Conservation (phyloP, 53 echinoderm and acorn worm species). For the Zoroaster sp. region DNA sequence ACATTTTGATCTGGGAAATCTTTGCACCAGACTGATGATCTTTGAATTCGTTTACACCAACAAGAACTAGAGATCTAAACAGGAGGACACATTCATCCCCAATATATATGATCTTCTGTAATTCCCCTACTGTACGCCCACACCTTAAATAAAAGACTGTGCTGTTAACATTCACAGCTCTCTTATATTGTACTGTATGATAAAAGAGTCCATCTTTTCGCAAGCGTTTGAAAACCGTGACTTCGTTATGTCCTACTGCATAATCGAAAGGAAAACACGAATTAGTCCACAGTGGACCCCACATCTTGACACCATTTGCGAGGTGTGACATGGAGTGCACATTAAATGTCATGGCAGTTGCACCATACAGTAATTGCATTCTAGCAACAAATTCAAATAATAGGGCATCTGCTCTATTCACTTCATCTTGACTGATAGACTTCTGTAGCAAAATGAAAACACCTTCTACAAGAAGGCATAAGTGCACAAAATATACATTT, state of each 20-base stretch:
- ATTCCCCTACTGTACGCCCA: no score
- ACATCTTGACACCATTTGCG: constrained; percentile 9
- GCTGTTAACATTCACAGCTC: constrained; percentile 7
- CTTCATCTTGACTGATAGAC: constrained; percentile 12
- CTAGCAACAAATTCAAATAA: constrained; percentile 48
- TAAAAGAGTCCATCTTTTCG: background rate
- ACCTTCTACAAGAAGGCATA: constrained; percentile 50
- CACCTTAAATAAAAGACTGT: no score
- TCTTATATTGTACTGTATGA: background rate
- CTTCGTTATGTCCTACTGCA: background rate
- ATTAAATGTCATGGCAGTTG: constrained; percentile 52
- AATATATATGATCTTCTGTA: no score
- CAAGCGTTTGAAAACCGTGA: constrained; percentile 8
- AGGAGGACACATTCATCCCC: no score
- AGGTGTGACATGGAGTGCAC: constrained; percentile 60
- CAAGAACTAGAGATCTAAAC: no score
- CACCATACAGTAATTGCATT: constrained; percentile 53
- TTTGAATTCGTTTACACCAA: no score
- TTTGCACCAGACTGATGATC: no score
- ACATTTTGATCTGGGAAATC: no score
- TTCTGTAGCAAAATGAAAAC: constrained; percentile 58
- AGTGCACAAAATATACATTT: constrained; percentile 14
- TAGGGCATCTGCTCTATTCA: background rate
- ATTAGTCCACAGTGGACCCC: constrained; percentile 57
- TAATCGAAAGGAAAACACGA: constrained; percentile 57